Base-by-base conservation (phyloP, 1,140 invertebrate genomes). In the Gonioctena quinquepunctata region DNA sequence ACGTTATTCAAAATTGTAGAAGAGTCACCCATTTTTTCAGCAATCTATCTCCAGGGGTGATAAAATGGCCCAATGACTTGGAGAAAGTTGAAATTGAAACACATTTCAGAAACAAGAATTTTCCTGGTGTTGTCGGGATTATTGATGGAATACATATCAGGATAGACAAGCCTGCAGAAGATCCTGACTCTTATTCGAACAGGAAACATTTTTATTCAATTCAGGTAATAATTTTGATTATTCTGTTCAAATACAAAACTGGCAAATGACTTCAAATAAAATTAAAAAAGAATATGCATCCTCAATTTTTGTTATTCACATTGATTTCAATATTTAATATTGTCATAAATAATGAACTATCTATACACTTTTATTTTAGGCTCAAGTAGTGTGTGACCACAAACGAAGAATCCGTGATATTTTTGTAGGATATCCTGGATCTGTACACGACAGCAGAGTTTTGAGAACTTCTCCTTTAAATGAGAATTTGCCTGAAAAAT, bases 171-270 rank as follows among this genome's bases (percentile, higher is more conserved):
- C 75, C 77, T 62, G 25, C 26, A n/a, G 27, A 64, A 11, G 73
- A 78, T 63, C 64, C 66, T 48, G 68, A 73, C 19, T 69, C 66
- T 16, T 78, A 78, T 42, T 66, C 73, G 2, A 77, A 76, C 57
- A 28, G 76, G 48, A 77, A 79, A 49, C 57, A 66, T 22, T 77
- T 66, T 68, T 71, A 70, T 69, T 72, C 74, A 21, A 69, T 79
- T 19, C 74, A 68, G 25, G 26, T 63, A 73, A n/a, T n/a, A n/a
- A n/a, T n/a, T n/a, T n/a, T n/a, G n/a, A n/a, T n/a, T n/a, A n/a
- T n/a, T n/a, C n/a, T n/a, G n/a, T n/a, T n/a, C n/a, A n/a, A n/a
- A n/a, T 54, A 2, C 62, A 22, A 27, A 61, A 68, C 33, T 13
- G 11, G 18, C 6, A 67, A 11, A 66, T 48, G 28, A 23, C 27